Evolutionary conservation across 2,888 invertebrate genomes (phyloP).

Genomic region (Itoplectis maculator): DNA sequence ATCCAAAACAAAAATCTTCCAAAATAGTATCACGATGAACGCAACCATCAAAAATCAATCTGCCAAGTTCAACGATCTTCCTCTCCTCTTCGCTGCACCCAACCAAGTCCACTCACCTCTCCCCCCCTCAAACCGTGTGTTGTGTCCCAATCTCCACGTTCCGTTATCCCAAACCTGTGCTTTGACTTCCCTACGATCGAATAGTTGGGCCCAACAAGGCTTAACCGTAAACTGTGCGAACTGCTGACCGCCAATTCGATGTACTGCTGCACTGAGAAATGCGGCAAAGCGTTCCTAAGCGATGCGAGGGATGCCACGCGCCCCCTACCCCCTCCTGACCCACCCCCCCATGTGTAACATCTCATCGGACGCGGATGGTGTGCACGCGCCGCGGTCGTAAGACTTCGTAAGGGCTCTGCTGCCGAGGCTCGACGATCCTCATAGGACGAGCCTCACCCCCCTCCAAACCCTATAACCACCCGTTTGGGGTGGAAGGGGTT

Average conservation of each 20-base stretch:
- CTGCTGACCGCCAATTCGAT: constrained; percentile 18
- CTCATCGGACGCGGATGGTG: constrained; percentile 42
- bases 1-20: too few relatives aligned
- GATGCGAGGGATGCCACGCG: constrained; percentile 20
- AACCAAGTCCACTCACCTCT: too few relatives aligned
- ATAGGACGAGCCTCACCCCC: constrained; percentile 13
- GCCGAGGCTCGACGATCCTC: constrained; percentile 24
- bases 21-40: too few relatives aligned
- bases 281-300: constrained; percentile 43
- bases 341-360: constrained; percentile 22
- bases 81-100: too few relatives aligned
- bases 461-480: too few relatives aligned
- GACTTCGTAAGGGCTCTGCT: constrained; percentile 47
- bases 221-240: not conserved
- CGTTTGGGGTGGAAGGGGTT: too few relatives aligned
- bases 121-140: too few relatives aligned
- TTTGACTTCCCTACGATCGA: constrained; percentile 26
- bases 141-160: too few relatives aligned
- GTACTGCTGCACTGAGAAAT: constrained; percentile 14
- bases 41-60: too few relatives aligned
- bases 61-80: constrained; percentile 36
- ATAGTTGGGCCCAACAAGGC: constrained; percentile 40
- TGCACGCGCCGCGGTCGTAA: constrained; percentile 45
- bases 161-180: not conserved
- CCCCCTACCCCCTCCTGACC: too few relatives aligned